Base-by-base conservation (phyloP, 2,113 vertebrate genomes). In the Aythya baeri region DNA sequence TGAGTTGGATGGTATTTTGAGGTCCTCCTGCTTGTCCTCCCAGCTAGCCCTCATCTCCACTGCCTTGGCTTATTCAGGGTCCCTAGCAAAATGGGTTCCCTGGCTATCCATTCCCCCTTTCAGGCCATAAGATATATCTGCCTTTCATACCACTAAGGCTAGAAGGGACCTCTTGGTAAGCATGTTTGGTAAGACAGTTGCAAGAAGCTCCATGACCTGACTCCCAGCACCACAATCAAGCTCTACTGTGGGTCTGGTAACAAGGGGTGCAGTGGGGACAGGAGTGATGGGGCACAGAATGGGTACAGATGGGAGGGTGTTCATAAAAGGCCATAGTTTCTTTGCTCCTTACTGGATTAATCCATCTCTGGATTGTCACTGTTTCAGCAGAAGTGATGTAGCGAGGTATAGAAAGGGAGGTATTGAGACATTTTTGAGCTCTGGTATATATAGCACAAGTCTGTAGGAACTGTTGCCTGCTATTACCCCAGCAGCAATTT, bases 151-250 rank as follows among this genome's bases (percentile, higher is more conserved):
- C 8, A 5, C 25, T 38, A 17, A 75, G 57, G 23, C 44, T 57
- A n/a, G 12, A 62, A 73, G 21, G 6, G 9, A 74, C 13, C 6
- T 57, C 32, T 11, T 3, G 11, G 10, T 20, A 14, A 83, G 50
- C 15, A 11, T 4, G 4, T 34, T 25, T 58, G 41, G 20, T 29
- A 89, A 62, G 81, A n/a, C 11, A 17, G 17, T 44, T 57, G 31
- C 31, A 67, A 49, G 31, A 27, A 62, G 43, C 31, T 82, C 46
- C 26, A 34, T 8, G 65, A 41, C 8, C 23, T 50, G 32, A 27
- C 32, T 65, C 27, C 13, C 15, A 76, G 46, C 3, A n/a, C 57
- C 0, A 0, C 13, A 23, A 13, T 0, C 0, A 0, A 15, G 14
- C 13, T 79, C 20, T 43, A 1, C 38, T 36, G 36, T 13, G 12